Conservation (phyloP, 2,797 vertebrate genomes). For the Enteromius trimaculatus region DNA sequence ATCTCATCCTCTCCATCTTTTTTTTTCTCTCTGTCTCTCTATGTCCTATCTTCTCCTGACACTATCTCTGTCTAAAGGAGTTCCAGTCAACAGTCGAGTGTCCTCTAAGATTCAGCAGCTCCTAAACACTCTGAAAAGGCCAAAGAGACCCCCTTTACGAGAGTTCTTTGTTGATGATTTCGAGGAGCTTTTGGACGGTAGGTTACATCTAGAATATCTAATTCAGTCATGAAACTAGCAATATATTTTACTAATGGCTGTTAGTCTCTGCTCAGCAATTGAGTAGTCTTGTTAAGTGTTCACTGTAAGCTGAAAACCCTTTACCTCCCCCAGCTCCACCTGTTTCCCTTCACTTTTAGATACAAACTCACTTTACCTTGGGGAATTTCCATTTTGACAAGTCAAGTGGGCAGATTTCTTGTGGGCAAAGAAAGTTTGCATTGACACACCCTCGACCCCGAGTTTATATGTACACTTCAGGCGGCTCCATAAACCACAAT, state of each 20-base stretch:
- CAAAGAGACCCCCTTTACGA: conserved; percentile 91
- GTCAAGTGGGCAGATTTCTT: neutral
- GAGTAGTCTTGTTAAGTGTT: too few species aligned
- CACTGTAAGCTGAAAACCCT: neutral
- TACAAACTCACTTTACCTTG: neutral
- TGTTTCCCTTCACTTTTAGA: neutral
- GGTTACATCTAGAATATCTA: conserved; percentile 52
- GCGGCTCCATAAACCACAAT: neutral
- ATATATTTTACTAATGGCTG: neutral
- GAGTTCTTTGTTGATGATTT: conserved; percentile 97
- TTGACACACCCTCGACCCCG: neutral
- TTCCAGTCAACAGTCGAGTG: conserved; percentile 94
- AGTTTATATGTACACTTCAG: neutral
- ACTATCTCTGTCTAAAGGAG: conserved; percentile 77
- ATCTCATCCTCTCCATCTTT: conserved; percentile 54
- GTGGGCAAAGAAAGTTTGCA: neutral
- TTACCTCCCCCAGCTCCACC: conserved; percentile 13
- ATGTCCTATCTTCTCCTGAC: conserved; percentile 1
- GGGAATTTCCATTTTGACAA: neutral
- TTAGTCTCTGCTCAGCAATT: neutral
- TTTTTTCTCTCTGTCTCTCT: conserved; percentile 37
- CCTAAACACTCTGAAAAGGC: conserved; percentile 94
- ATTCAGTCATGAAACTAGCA: neutral
- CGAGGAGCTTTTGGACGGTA: conserved; percentile 94
- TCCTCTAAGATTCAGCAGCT: conserved; percentile 98